These are phyloP conservation scores for Iphiclides podalirius DNA, from an alignment of 2,888 invertebrate genomes.

Conservation along the genomic window DNA sequence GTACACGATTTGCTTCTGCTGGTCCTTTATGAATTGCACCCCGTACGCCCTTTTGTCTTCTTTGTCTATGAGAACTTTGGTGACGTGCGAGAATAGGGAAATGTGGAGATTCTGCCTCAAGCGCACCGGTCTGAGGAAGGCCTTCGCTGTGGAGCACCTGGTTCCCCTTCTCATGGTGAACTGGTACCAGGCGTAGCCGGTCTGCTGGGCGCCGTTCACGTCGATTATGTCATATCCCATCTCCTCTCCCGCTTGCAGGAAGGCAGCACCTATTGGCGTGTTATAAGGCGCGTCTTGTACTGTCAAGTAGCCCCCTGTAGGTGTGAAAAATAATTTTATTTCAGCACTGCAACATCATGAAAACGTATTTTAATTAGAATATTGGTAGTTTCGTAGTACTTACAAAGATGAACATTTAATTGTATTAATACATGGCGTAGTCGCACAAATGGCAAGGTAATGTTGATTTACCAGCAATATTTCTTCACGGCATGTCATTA, in stretches of 20 bases:
- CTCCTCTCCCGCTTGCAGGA: constrained; percentile 93
- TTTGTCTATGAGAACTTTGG: constrained; percentile 87
- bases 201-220: constrained; percentile 91
- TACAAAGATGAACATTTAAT: too few species aligned
- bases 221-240: constrained; percentile 94
- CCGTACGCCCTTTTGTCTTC: constrained; percentile 86
- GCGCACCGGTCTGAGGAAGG: constrained; percentile 89
- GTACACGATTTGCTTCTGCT: constrained; percentile 80
- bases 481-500: too few species aligned
- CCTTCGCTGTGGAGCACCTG: constrained; percentile 91
- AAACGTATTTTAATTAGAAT: too few species aligned
- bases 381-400: too few species aligned
- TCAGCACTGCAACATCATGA: too few species aligned
- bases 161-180: constrained; percentile 93
- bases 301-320: constrained; percentile 86
- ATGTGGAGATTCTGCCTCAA: constrained; percentile 90
- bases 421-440: too few species aligned
- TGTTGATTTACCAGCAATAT: too few species aligned
- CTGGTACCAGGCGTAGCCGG: constrained; percentile 92
- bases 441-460: too few species aligned
- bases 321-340: too few species aligned
- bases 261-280: constrained; percentile 91
- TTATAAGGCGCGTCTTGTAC: constrained; percentile 89
- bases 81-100: constrained; percentile 89
- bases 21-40: constrained; percentile 87